A percentile compares a stretch with the other conserved stretches of the same genome.
Evolutionary conservation across 2,888 invertebrate species (phyloP).

Genomic region (Baronia brevicornis): DNA sequence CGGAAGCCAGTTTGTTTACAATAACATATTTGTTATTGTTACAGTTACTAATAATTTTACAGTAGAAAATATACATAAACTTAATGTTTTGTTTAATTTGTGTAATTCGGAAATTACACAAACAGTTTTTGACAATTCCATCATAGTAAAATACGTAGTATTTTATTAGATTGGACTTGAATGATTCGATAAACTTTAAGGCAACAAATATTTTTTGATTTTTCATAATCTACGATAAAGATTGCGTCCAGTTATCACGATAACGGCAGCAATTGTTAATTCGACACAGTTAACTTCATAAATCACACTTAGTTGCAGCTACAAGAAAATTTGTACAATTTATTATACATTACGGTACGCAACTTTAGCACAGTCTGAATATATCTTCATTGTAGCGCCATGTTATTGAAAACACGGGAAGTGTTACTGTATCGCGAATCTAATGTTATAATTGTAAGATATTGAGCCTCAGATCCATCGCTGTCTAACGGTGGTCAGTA

Average conservation of each 20-base stretch:
- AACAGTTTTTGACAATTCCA: no score
- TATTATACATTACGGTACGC: slow-evolving; percentile 43
- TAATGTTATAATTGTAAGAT: slow-evolving; percentile 19
- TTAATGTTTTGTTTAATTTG: no score
- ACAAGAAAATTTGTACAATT: slow-evolving; percentile 54
- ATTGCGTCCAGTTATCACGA: slow-evolving; percentile 34
- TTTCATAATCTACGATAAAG: slow-evolving; percentile 30
- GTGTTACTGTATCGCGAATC: slow-evolving; percentile 40
- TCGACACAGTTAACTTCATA: slow-evolving; percentile 60
- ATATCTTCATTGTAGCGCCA: slow-evolving; percentile 19
- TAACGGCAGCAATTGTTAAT: slow-evolving; percentile 60
- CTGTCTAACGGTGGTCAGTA: slow-evolving; percentile 28
- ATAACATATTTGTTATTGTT: no score
- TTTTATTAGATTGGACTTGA: slow-evolving; percentile 4
- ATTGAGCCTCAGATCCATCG: slow-evolving; percentile 19
- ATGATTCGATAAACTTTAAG: background rate
- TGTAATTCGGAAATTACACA: no score
- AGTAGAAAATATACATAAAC: no score
- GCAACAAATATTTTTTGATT: background rate
- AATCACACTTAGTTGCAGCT: slow-evolving; percentile 57
- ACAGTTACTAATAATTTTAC: no score
- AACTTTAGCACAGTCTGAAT: slow-evolving; percentile 26
- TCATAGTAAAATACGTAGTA: background rate
- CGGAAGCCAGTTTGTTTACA: no score
- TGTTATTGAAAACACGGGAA: slow-evolving; percentile 45